These are phyloP conservation scores for Rhagium mordax DNA, from an alignment of 2,888 invertebrate genomes.

Conservation along the genomic window DNA sequence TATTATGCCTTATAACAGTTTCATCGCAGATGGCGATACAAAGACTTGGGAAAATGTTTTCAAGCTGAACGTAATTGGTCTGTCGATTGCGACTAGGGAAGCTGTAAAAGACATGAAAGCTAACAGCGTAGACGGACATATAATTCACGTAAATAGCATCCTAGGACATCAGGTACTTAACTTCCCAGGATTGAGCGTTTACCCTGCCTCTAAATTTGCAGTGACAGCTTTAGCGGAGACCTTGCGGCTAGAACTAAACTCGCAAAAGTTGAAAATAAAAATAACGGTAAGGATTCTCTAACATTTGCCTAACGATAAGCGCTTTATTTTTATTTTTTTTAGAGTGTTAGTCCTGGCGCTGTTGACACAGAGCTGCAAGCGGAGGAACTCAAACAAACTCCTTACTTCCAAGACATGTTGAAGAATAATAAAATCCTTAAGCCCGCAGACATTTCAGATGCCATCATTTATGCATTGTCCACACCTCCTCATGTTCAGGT, in stretches of 20 bases:
- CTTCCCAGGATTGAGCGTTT: conserved; percentile 44
- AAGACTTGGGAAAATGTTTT: conserved; percentile 37
- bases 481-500: neutral
- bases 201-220: conserved; percentile 50
- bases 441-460: neutral
- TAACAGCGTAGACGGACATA: conserved; percentile 47
- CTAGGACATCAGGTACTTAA: conserved; percentile 41
- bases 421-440: neutral
- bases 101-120: conserved; percentile 47
- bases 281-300: conserved; percentile 55
- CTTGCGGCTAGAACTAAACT: conserved; percentile 45
- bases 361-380: neutral
- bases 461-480: neutral
- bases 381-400: neutral
- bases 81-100: conserved; percentile 44
- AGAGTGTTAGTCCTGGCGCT: neutral
- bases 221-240: conserved; percentile 52
- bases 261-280: conserved; percentile 47
- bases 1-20: neutral
- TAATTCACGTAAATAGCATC: conserved; percentile 50
- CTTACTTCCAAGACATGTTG: neutral
- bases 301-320: no score
- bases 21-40: conserved; percentile 27
- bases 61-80: conserved; percentile 49
- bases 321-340: neutral